These are phyloP conservation scores for Hoplodrina ambigua DNA, from an alignment of 2,888 invertebrate species.

Conservation along the genomic window DNA sequence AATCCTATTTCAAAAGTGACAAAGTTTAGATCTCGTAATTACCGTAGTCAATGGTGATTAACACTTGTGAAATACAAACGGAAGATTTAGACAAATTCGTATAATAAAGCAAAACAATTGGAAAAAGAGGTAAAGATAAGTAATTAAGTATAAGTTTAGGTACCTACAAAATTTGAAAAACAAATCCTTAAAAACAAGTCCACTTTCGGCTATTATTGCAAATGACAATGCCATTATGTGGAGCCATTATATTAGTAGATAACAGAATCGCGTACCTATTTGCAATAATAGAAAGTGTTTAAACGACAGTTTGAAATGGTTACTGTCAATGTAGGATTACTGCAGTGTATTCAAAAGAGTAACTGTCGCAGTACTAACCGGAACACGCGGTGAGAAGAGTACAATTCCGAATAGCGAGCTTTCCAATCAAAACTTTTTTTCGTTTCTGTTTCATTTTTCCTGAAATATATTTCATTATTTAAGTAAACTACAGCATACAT, in stretches of 20 bases:
- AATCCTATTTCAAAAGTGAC: no score
- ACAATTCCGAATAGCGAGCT: slow-evolving; percentile 81
- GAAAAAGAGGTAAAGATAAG: no score
- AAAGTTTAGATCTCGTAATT: background rate
- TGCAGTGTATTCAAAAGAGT: slow-evolving; percentile 37
- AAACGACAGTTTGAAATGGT: slow-evolving; percentile 11
- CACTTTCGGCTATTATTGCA: slow-evolving; percentile 10
- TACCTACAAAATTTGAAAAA: background rate
- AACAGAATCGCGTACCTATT: slow-evolving; percentile 9
- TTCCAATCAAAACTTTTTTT: slow-evolving; percentile 80
- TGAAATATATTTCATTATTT: slow-evolving; percentile 60
- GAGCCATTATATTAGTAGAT: slow-evolving; percentile 14
- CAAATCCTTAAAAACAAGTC: background rate
- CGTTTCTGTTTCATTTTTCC: slow-evolving; percentile 75
- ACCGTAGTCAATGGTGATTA: no score
- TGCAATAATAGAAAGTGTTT: slow-evolving; percentile 46
- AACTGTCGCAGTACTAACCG: slow-evolving; percentile 70
- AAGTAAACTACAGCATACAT: slow-evolving; percentile 1
- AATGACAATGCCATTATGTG: slow-evolving; percentile 9
- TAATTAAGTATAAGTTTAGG: no score
- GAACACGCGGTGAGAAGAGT: slow-evolving; percentile 74
- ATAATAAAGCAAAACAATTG: no score
- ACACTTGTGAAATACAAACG: background rate
- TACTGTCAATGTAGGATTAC: slow-evolving; percentile 32
- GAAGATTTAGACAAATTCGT: background rate